Base-by-base conservation (phyloP, 2,888 invertebrate species). In the Caenorhabditis panamensis region DNA sequence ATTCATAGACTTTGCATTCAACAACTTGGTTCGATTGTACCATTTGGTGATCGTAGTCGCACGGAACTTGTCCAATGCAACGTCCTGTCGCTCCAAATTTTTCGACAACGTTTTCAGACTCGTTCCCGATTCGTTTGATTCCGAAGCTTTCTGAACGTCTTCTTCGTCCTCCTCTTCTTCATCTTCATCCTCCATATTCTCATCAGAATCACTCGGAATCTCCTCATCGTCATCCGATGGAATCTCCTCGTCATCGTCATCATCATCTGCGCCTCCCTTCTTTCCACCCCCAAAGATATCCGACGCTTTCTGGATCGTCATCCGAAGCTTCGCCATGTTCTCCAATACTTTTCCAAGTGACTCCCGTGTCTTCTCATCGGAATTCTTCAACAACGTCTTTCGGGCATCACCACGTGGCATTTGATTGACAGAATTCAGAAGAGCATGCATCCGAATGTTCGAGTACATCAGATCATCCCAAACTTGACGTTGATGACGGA, bases 21-120 rank as follows among this genome's bases (percentile, higher is more conserved):
- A 93, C 44, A 92, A 84, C 84, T 95, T 93, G 0, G 96, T 97
- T 92, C 96, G 96, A 81, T 96, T 96, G 92, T 96, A 95, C 97
- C 97, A 97, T 91, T 96, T 96, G 87, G 95, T 94, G 79, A 98
- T 94, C 9, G 95, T 94, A 0, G 94, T 92, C 90, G 96, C 94
- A 91, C 96, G 94, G 89, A 94, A 95, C 59, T 49, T 83, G 66
- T 61, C 83, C 58, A 59, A 63, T 36, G n/a, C 66, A 28, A 3
- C 31, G n/a, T 69, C 68, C n/a, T 49, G 26, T 9, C 66, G 56
- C 13, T 51, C 51, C 22, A 69, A 26, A 31, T 56, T 81, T 53
- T 58, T 76, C 31, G 49, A 61, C 67, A 61, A 18, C 41, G 61
- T 37, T 36, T 72, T 77, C 67, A 76, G 13, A 37, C 62, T 63